Evolutionary conservation across 2,888 invertebrate genomes (phyloP), one percentile per base, ranked within the genome.

Genomic region (Abscondita cerata): DNA sequence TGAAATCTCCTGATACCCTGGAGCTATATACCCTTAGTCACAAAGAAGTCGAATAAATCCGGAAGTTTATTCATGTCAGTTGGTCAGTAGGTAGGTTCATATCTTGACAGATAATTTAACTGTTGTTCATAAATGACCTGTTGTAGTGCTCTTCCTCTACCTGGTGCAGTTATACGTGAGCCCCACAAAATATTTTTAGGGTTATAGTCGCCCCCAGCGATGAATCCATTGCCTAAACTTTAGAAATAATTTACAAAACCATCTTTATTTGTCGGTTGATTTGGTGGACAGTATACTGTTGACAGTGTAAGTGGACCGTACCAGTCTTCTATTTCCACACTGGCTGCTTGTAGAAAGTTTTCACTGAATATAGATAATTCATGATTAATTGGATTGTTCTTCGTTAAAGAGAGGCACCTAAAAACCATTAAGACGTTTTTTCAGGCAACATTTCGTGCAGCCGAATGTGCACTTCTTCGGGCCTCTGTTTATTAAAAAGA

Each of bases 281-380:
- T 70, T 1, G 67, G 63, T 0, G 66, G 68, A 5, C 60, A 65
- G 34, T 71, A 68, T 9, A 65, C 33, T 1, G 66, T 59, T 18
- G 36, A 36, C 11, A 36, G 11, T 11, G 36, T 36, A 36, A 36
- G 5, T 36, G 3, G 36, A 12, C 36, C 36, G 12, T 36, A 36
- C 12, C 36, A 36, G 12, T 36, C 36, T 36, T 36, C 36, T 36
- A 36, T 36, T 36, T 36, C 36, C 36, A 36, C 36, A 36, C 36
- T 36, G 36, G 36, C 11, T 36, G 36, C 36, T 36, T 36, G 36
- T 36, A 36, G 12, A 12, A 36, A 36, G 36, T 36, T 9, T 36
- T 36, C 36, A 36, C 36, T 36, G 11, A 36, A 36, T 5, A 8
- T 36, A 36, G 11, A 2, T 36, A 36, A 9, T 36, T 36, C 36